Conservation (phyloP, 64 coral and sea anemone species). For the Stylophora pistillata region DNA sequence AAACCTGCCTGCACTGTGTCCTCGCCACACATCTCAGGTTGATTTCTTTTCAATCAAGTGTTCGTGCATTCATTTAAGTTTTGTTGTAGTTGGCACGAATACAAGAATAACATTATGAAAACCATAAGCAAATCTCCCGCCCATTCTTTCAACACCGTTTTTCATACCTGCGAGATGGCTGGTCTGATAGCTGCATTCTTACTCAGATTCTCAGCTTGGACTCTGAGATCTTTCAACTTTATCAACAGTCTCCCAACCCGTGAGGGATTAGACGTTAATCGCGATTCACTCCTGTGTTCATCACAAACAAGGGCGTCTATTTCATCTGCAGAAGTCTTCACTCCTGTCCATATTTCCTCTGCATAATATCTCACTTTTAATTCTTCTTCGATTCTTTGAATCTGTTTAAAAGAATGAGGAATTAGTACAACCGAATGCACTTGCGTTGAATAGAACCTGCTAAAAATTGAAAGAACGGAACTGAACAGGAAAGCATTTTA, state of each 20-base stretch:
- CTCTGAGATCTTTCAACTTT: conserved; percentile 41
- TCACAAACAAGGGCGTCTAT: conserved; percentile 32
- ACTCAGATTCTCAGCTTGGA: conserved; percentile 14
- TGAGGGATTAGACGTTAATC: conserved; percentile 74
- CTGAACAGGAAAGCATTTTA: no score
- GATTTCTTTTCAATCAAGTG: no score
- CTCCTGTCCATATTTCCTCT: conserved; percentile 84
- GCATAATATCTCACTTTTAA: conserved; percentile 74
- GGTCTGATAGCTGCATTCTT: conserved; percentile 77
- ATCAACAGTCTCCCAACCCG: conserved; percentile 44
- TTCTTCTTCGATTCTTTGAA: conserved; percentile 64
- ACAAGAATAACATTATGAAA: no score
- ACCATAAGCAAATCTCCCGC: no score
- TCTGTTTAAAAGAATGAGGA: conserved; percentile 45
- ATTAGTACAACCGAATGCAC: not conserved
- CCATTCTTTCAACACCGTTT: not conserved
- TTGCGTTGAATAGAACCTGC: no score
- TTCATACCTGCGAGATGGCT: conserved; percentile 70
- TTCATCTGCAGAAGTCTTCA: conserved; percentile 3
- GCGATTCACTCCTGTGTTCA: conserved; percentile 20
- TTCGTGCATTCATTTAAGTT: no score
- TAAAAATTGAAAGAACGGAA: no score
- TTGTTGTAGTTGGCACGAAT: no score
- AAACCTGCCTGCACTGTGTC: no score
- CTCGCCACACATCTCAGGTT: no score